Evolutionary conservation across 2,888 invertebrate genomes (phyloP).

Genomic region (Polyploca ridens): DNA sequence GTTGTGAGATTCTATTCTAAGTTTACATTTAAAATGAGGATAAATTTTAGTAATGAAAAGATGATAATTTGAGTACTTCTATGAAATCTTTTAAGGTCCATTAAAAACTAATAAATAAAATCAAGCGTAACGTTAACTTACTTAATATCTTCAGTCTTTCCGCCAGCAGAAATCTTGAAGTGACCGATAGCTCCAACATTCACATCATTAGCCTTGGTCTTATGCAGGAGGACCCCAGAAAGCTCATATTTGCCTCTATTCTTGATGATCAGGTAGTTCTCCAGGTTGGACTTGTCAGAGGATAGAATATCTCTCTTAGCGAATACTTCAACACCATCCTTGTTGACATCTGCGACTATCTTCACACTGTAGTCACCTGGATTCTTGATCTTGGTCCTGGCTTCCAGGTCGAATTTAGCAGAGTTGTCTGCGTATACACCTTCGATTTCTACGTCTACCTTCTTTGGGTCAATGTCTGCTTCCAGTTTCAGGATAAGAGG

Average conservation of each 20-base stretch:
- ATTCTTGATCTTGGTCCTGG: constrained; percentile 73
- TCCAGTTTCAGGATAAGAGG: constrained; percentile 81
- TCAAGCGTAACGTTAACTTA: constrained; percentile 55
- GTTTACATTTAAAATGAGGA: too few species aligned
- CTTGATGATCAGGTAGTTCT: constrained; percentile 84
- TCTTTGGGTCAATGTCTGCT: constrained; percentile 83
- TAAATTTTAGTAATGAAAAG: too few species aligned
- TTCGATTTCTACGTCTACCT: constrained; percentile 82
- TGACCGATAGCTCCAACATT: constrained; percentile 84
- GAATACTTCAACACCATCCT: constrained; percentile 73
- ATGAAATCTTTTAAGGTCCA: too few species aligned
- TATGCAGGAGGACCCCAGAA: constrained; percentile 84
- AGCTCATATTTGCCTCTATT: constrained; percentile 86
- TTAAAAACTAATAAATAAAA: neutral
- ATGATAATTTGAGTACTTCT: too few species aligned
- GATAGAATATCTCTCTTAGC: constrained; percentile 84
- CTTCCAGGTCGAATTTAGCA: constrained; percentile 85
- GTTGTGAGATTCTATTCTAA: too few species aligned
- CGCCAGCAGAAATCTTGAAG: constrained; percentile 77
- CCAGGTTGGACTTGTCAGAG: constrained; percentile 85
- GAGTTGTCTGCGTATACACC: constrained; percentile 85
- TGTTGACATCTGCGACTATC: constrained; percentile 55
- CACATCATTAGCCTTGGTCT: constrained; percentile 80
- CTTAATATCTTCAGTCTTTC: constrained; percentile 84
- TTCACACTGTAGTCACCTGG: constrained; percentile 73